Evolutionary conservation across 1,140 invertebrate species (phyloP), one percentile per base, ranked within the genome.

Genomic region (Rhyacophila brunnea): DNA sequence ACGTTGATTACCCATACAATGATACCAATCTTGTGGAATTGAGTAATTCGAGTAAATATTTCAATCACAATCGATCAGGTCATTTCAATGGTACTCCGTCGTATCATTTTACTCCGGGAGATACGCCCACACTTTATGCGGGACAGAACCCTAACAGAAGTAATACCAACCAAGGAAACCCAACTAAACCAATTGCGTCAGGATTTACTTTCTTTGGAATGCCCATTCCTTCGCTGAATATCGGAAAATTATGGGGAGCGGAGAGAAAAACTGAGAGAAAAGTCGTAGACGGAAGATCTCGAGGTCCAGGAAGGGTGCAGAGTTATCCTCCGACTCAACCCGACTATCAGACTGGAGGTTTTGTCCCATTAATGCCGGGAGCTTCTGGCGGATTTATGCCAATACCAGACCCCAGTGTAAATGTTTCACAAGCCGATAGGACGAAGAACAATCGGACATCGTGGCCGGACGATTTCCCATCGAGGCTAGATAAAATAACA

Each of bases 131-230:
- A 9, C 72, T 89, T 1, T 83, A 89, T 63, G 85, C 87, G 9
- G 80, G 80, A 47, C 80, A 78, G 40, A 83, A 80, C 52, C 74
- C 77, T 10, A 84, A 85, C 67, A 75, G 73, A 36, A 49, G 19
- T n/a, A 49, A 58, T 19, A 77, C 70, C 70, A 17, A 68, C 38
- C 70, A 73, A 9, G 23, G 9, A 28, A 28, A 28, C 9, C 66
- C 66, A 2, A 55, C 64, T 23, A 36, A 68, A 14, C 50, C 68
- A 28, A 77, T 74, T 66, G 66, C 68, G 23, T 69, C 78, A 7
- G 77, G 80, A 55, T 91, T 91, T 66, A 91, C 90, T 11, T 90
- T 93, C 65, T 93, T 93, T 66, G 91, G 91, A 0, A 83, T 92
- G 62, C 90, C 91, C 0, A 65, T 93, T 48, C 89, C 90, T 2